These are phyloP conservation scores for Drosophila longiperda DNA, from an alignment of 2,888 invertebrate species.

Conservation along the genomic window DNA sequence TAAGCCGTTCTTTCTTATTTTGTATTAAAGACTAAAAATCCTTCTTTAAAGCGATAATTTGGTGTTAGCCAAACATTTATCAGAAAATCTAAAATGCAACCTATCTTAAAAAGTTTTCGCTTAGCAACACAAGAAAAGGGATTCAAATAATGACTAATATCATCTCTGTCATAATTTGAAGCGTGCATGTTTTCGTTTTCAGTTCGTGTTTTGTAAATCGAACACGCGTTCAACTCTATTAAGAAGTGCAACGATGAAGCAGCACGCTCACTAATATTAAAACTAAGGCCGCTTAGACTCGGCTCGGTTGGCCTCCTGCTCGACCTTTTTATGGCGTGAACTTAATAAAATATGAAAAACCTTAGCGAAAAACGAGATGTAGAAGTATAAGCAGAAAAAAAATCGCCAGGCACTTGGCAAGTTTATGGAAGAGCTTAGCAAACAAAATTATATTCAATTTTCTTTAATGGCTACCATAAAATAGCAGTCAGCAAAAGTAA, in stretches of 20 bases:
- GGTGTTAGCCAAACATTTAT: not conserved
- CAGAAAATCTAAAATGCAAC: not conserved
- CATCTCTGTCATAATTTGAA: not conserved
- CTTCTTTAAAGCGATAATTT: not conserved
- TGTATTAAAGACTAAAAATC: not conserved
- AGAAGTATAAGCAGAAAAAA: constrained; percentile 17
- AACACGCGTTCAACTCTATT: constrained; percentile 22
- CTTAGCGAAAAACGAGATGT: constrained; percentile 30
- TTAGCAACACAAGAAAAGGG: not conserved
- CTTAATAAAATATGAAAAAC: constrained; percentile 77
- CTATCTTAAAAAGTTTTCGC: not conserved
- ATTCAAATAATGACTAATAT: not conserved
- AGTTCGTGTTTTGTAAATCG: not conserved
- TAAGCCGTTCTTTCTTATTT: not conserved
- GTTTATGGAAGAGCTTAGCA: constrained; percentile 78
- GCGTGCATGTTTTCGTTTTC: not conserved
- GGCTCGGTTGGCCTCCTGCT: constrained; percentile 19
- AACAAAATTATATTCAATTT: constrained; percentile 82
- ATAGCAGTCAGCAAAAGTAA: constrained; percentile 79
- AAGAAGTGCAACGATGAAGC: constrained; percentile 44
- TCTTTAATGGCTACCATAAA: constrained; percentile 79
- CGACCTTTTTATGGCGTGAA: constrained; percentile 70
- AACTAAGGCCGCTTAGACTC: constrained; percentile 53
- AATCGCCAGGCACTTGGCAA: constrained; percentile 71
- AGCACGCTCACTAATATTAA: constrained; percentile 54